Evolutionary conservation across 2,888 invertebrate species (phyloP).

Genomic region (Plagiodera versicolora): DNA sequence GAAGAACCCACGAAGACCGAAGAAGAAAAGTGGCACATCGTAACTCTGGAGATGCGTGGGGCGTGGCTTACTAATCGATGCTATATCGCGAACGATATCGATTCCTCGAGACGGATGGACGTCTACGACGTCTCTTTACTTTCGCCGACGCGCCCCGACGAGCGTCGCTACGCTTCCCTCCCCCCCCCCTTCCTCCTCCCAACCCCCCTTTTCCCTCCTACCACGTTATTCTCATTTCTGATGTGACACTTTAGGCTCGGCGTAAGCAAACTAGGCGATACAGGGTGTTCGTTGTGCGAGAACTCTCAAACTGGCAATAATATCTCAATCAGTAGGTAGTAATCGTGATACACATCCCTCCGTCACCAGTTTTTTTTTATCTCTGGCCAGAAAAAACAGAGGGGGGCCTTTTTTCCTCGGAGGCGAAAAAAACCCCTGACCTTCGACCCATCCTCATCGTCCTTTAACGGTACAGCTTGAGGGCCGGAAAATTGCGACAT

Average conservation of each 20-base stretch:
- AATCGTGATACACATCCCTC: background rate
- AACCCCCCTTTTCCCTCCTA: no score
- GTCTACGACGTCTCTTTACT: slow-evolving; percentile 16
- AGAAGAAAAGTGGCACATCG: slow-evolving; percentile 45
- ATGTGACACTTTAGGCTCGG: no score
- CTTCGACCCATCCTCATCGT: slow-evolving; percentile 52
- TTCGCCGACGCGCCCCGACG: background rate
- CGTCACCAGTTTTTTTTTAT: no score
- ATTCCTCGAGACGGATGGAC: slow-evolving; percentile 2
- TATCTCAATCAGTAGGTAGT: no score
- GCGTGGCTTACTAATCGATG: slow-evolving; percentile 56
- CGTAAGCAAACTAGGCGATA: no score
- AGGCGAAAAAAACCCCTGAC: slow-evolving; percentile 47
- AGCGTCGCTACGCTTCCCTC: background rate
- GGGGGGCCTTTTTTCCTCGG: slow-evolving; percentile 23
- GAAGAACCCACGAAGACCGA: slow-evolving; percentile 28
- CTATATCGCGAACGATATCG: slow-evolving; percentile 37
- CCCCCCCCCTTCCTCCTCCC: background rate
- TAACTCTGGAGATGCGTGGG: slow-evolving; percentile 54
- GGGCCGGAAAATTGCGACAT: slow-evolving; percentile 56
- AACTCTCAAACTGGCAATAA: no score
- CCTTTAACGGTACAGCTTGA: slow-evolving; percentile 48
- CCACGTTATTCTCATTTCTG: no score
- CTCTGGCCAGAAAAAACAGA: slow-evolving; percentile 18
- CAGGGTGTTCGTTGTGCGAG: no score